Evolutionary conservation across 2,797 vertebrate species (phyloP), one percentile per base, ranked within the genome.

Genomic region (Ispidina picta): DNA sequence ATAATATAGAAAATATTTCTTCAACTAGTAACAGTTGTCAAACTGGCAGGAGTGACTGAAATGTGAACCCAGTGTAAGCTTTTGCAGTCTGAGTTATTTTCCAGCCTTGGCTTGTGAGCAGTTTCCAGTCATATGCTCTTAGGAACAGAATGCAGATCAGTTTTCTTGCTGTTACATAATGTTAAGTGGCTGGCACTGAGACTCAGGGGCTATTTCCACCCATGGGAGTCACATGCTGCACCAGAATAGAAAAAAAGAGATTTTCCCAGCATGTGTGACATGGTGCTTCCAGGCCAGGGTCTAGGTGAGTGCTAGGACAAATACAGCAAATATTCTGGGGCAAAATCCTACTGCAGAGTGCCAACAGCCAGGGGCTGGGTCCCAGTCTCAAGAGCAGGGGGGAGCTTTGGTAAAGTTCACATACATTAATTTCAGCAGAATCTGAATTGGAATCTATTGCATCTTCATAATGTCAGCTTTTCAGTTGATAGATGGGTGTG

Each of bases 121-220:
- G 89, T 96, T 93, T 87, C 87, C 81, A 63, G 7, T 96, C 89
- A 92, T 49, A 82, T 75, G 79, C 92, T 92, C n/a, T 69, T 60
- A 89, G 91, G 83, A 83, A 70, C 62, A 92, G 84, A 63, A 93
- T 89, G 71, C 86, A 46, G 41, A 91, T 97, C 87, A 66, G 21
- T 95, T 95, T 96, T 89, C 90, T 94, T 96, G 62, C 70, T 88
- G 20, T 96, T 97, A 48, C 72, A 94, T 95, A 96, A 96, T 68
- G 71, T 51, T 51, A 37, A 83, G 74, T 76, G 93, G 48, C 52
- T 92, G 78, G 86, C 81, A 86, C 23, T 75, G 90, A 91, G 82
- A 89, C 64, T 41, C 87, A 76, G 63, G 91, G 33, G 92, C 59
- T 90, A 48, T 75, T 96, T 95, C 90, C 93, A 73, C 70, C 56